A percentile compares a stretch with the other conserved stretches of the same genome.
These are phyloP conservation scores for Pygoscelis adeliae DNA, from an alignment of 2,113 vertebrate genomes.

Conservation along the genomic window DNA sequence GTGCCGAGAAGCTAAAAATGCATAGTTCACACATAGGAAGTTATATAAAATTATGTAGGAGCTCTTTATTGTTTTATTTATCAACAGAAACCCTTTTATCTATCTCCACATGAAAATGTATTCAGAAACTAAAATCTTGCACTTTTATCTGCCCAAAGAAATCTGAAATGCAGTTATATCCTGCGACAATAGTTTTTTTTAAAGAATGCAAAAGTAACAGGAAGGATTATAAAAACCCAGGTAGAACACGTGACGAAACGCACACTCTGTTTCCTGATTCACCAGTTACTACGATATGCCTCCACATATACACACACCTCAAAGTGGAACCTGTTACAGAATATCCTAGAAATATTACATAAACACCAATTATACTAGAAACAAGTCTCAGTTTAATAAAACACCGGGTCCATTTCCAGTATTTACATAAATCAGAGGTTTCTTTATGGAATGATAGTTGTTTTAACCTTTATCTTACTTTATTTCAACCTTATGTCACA, in stretches of 20 bases:
- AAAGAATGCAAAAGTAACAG: background rate
- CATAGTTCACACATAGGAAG: background rate
- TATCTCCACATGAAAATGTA: background rate
- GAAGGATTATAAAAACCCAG: background rate
- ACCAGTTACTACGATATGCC: background rate
- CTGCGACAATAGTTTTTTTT: background rate
- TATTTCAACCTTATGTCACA: background rate
- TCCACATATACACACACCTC: background rate
- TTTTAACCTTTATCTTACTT: background rate
- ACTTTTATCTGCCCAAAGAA: background rate
- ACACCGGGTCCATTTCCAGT: background rate
- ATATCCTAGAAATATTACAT: background rate
- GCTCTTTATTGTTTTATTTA: background rate
- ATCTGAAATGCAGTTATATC: background rate
- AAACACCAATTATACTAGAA: background rate
- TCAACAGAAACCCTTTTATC: background rate
- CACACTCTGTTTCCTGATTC: background rate
- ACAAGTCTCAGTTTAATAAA: background rate
- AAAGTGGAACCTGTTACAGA: background rate
- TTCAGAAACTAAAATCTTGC: background rate
- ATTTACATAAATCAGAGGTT: background rate
- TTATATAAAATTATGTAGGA: background rate
- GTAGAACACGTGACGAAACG: background rate
- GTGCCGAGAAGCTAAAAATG: background rate
- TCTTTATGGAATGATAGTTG: background rate